Evolutionary conservation across 2,888 invertebrate species (phyloP), one percentile per base, ranked within the genome.

Genomic region (Aphidoletes aphidimyza): DNA sequence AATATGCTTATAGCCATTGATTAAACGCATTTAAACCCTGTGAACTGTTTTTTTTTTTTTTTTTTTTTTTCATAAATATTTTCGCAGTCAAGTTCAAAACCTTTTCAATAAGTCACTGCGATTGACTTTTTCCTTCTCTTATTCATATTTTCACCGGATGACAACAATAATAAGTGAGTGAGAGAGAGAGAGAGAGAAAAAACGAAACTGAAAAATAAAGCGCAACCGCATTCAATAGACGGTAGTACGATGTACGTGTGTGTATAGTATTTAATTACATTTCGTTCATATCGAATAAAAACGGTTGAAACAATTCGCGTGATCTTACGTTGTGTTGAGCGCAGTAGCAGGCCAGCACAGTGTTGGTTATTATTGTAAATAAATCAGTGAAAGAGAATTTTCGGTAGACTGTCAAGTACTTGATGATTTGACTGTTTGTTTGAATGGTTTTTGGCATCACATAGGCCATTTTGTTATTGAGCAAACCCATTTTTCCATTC

Each of bases 1-100:
- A 54, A 54, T 2, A 26, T 54, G 5, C 22, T 54, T 54, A 69
- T 22, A 22, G n/a, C 0, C 69, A 30, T 69, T 30, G 69, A 69
- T 69, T 69, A 69, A 69, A 69, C 30, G 69, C 30, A 69, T 69
- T 69, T 69, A 69, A 69, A 69, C 30, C 69, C 69, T 30, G 69
- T 69, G 69, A 69, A 69, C 69, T 69, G 11, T 69, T 69, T 69
- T 69, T n/a, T n/a, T n/a, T n/a, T n/a, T n/a, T n/a, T n/a, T n/a
- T n/a, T n/a, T n/a, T n/a, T n/a, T n/a, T n/a, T n/a, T n/a, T n/a
- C n/a, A n/a, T n/a, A n/a, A n/a, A n/a, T n/a, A 69, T 69, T 69
- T 69, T 69, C 69, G 69, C 69, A 30, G 69, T 69, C 69, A 69
- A 69, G 69, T 69, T 69, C 69, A 69, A 69, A 69, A 69, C 69